These are phyloP conservation scores for Helicoverpa assulta DNA, from an alignment of 2,888 invertebrate genomes.

Conservation along the genomic window DNA sequence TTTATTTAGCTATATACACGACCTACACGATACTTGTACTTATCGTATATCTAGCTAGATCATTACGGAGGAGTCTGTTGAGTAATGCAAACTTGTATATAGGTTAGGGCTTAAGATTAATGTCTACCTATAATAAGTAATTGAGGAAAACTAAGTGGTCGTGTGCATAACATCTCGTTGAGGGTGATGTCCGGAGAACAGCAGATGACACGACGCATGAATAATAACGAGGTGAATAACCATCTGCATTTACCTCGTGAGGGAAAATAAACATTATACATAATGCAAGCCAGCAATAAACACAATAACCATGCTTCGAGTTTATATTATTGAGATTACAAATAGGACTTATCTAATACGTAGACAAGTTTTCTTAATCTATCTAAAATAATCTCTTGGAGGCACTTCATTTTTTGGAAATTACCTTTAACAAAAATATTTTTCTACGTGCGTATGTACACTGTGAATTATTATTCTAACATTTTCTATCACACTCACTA, in stretches of 20 bases:
- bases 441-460: conserved; percentile 37
- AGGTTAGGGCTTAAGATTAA: neutral
- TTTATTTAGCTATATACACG: neutral
- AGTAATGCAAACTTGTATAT: neutral
- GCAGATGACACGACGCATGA: conserved; percentile 42
- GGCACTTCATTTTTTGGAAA: conserved; percentile 56
- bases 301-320: conserved; percentile 43
- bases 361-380: conserved; percentile 58
- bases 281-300: conserved; percentile 45
- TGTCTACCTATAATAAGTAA: conserved; percentile 2
- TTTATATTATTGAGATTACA: conserved; percentile 68
- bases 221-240: conserved; percentile 41
- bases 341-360: conserved; percentile 59
- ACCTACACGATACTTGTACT: too few species aligned
- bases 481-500: conserved; percentile 33
- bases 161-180: conserved; percentile 28
- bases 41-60: neutral
- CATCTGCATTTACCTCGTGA: conserved; percentile 45
- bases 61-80: too few species aligned
- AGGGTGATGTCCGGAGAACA: conserved; percentile 51
- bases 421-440: conserved; percentile 29
- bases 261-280: conserved; percentile 43
- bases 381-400: conserved; percentile 63
- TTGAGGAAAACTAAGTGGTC: conserved; percentile 18
- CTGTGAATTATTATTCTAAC: conserved; percentile 16